phyloP scores from a whole-genome alignment of 2,797 vertebrate species.

The Sciaenops ocellatus region DNA sequence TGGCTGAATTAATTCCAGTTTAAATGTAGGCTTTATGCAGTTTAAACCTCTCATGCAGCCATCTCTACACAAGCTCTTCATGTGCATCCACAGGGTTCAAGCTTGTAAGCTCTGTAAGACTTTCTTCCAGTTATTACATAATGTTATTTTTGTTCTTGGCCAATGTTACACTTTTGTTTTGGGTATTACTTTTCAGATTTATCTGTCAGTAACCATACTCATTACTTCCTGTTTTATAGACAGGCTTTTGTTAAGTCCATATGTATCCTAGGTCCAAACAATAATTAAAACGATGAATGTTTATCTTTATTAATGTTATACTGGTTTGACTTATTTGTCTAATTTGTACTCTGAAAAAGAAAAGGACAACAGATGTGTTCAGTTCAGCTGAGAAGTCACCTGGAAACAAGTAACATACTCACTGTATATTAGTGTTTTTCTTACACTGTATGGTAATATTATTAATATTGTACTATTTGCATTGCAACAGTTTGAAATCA shows the following conservation, averaged over 20 bases:
- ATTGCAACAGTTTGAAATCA: background rate
- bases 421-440: background rate
- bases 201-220: background rate
- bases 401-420: background rate
- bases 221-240: background rate
- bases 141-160: background rate
- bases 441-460: background rate
- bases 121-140: background rate
- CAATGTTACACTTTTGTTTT: background rate
- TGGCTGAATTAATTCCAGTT: background rate
- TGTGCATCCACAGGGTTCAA: background rate
- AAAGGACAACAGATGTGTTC: background rate
- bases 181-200: background rate
- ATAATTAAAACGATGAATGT: background rate
- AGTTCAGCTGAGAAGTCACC: background rate
- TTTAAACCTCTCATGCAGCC: background rate
- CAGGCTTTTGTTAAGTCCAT: background rate
- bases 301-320: background rate
- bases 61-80: background rate
- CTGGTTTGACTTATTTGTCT: background rate
- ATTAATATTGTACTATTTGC: background rate
- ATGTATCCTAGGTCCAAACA: background rate
- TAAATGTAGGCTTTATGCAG: constrained; percentile 3
- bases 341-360: background rate
- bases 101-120: no score